phyloP scores from a whole-genome alignment of 2,888 invertebrate species.

The Erebia epiphron region DNA sequence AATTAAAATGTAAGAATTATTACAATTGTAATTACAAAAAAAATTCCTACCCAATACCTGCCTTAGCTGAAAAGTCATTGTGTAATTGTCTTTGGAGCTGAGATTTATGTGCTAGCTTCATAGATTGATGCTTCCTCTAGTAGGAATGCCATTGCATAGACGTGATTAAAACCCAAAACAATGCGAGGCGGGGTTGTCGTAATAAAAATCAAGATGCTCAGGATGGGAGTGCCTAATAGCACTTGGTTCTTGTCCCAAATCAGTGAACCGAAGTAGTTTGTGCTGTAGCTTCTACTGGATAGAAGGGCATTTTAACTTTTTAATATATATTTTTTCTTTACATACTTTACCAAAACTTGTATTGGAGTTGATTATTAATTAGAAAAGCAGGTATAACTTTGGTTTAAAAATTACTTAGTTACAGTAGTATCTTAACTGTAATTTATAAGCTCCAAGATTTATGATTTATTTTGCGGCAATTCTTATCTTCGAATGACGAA shows the following conservation, averaged over 20 bases:
- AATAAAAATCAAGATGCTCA: constrained; percentile 75
- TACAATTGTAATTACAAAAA: constrained; percentile 31
- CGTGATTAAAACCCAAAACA: constrained; percentile 55
- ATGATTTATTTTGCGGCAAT: constrained; percentile 40
- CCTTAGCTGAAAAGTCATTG: constrained; percentile 21
- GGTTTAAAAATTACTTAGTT: background rate
- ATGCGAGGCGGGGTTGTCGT: constrained; percentile 72
- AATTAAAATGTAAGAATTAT: constrained; percentile 35
- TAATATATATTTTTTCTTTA: background rate
- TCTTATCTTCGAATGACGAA: constrained; percentile 54
- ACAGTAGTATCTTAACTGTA: background rate
- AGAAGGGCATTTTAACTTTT: constrained; percentile 19
- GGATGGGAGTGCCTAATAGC: constrained; percentile 77
- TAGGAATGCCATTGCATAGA: constrained; percentile 27
- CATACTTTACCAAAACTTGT: background rate
- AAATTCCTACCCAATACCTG: constrained; percentile 15
- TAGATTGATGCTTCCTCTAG: constrained; percentile 34
- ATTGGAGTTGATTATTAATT: background rate
- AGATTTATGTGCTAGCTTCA: constrained; percentile 22
- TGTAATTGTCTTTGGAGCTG: constrained; percentile 12
- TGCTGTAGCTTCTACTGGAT: constrained; percentile 9
- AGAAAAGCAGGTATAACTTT: background rate
- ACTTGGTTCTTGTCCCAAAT: constrained; percentile 55
- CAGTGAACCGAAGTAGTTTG: constrained; percentile 52
- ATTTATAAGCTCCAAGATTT: background rate